Evolutionary conservation across 2,113 vertebrate species (phyloP), one percentile per base, ranked within the genome.

Genomic region (Coreoperca whiteheadi): DNA sequence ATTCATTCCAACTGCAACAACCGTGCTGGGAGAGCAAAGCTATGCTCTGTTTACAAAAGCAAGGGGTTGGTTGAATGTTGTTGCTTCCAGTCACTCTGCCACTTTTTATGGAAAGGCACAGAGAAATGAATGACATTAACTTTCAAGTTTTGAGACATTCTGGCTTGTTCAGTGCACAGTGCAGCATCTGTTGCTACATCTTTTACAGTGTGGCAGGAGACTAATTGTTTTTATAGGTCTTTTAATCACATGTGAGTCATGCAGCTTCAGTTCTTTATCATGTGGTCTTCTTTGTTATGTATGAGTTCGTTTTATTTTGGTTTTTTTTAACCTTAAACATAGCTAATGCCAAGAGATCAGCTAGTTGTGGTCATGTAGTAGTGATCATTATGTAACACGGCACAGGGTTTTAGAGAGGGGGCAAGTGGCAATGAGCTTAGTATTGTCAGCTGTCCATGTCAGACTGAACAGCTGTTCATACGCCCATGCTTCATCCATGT

Each of bases 381-480:
- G 50, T 53, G 57, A 34, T 60, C 20, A 46, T 69, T 79, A 37
- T 56, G 7, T 18, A 12, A 64, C 28, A n/a, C 48, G 48, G 16
- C 51, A 53, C 11, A 41, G 6, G 34, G 57, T 60, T 6, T 34
- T 61, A 39, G 20, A 80, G 18, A 66, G 30, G 28, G 11, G 41
- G 8, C 41, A 23, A 77, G 64, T 53, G 70, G 59, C 69, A 37
- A 5, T 43, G 67, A 59, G 39, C 43, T 73, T n/a, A 2, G 72
- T 79, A 37, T 54, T 34, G 80, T 86, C 88, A 89, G 91, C 91
- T 94, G 93, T 81, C 57, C 8, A 21, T 92, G 91, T 86, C 92
- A 87, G 76, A 32, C 23, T 88, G 89, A 81, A 81, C 54, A 88
- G 63, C 87, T 43, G 53, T 51, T 64, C 46, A 74, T 57, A 54